Evolutionary conservation across 2,888 invertebrate species (phyloP), one percentile per base, ranked within the genome.

Genomic region (Parascotia fuliginaria): DNA sequence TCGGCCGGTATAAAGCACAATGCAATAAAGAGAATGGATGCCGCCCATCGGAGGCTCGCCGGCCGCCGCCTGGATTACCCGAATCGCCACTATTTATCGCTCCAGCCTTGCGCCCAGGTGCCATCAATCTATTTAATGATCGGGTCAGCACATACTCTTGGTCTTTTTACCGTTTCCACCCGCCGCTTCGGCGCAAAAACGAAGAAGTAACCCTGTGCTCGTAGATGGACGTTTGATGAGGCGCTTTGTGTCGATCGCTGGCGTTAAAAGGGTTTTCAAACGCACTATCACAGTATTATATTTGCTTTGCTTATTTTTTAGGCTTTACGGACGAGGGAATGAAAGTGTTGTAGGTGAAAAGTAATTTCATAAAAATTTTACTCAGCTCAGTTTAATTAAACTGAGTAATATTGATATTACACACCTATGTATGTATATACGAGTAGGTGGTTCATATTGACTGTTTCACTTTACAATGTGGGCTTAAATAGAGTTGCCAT

Each of bases 71-170:
- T 76, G 91, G 91, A 91, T 92, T 92, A 92, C 87, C 87, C 84
- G 88, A 91, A 91, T 89, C 89, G 88, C 89, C 92, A 91, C 92
- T 92, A 92, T 92, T 91, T 92, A 92, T 92, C 90, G 92, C 89
- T 82, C 83, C 78, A 85, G 88, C 87, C 89, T 85, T 86, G 86
- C 88, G 87, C 89, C 89, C 92, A 92, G 92, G 92, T 91, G 88
- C 92, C 84, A 92, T 92, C 92, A 89, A 92, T 92, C 92, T 92
- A 87, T 90, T 91, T 92, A 92, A 92, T 91, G 92, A 92, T 91
- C 91, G 90, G 92, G 91, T 92, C 92, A 91, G 92, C 92, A 87
- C 88, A 81, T 83, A 79, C 84, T 89, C 89, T 89, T 81, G 79
- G 76, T 81, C 88, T 89, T 92, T 91, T 91, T 91, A 81, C 75